Evolutionary conservation across 2,888 invertebrate species (phyloP).

Genomic region (Panzeria rudis): DNA sequence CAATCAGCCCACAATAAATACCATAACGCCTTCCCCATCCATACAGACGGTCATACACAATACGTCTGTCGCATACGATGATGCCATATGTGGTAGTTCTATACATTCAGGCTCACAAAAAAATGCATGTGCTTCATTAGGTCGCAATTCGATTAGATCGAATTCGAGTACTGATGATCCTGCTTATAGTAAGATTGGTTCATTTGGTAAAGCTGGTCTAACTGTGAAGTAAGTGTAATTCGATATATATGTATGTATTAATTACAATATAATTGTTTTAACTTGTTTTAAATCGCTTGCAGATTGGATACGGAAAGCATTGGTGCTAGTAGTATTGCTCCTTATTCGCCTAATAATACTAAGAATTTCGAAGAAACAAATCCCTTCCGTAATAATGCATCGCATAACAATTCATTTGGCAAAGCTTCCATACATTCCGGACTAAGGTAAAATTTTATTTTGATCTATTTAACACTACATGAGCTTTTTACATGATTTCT

Average conservation of each 20-base stretch:
- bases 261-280: not conserved
- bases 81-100: constrained; percentile 78
- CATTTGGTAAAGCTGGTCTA: constrained; percentile 84
- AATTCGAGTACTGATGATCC: constrained; percentile 83
- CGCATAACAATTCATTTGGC: constrained; percentile 84
- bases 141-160: constrained; percentile 83
- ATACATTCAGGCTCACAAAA: constrained; percentile 80
- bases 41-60: constrained; percentile 83
- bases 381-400: constrained; percentile 81
- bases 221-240: constrained; percentile 80
- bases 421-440: constrained; percentile 84
- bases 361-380: constrained; percentile 84
- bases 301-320: constrained; percentile 81
- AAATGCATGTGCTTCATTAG: constrained; percentile 80
- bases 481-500: constrained; percentile 1
- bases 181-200: constrained; percentile 82
- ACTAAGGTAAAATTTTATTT: constrained; percentile 79
- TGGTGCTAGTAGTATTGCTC: constrained; percentile 73
- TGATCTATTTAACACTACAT: not conserved
- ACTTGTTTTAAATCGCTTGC: constrained; percentile 12
- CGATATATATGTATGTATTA: not conserved
- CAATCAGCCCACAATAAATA: constrained; percentile 74
- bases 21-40: constrained; percentile 82
- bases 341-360: constrained; percentile 80
- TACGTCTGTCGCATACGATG: constrained; percentile 78